Base-by-base conservation (phyloP, 2,888 invertebrate genomes). In the Erebia ligea region DNA sequence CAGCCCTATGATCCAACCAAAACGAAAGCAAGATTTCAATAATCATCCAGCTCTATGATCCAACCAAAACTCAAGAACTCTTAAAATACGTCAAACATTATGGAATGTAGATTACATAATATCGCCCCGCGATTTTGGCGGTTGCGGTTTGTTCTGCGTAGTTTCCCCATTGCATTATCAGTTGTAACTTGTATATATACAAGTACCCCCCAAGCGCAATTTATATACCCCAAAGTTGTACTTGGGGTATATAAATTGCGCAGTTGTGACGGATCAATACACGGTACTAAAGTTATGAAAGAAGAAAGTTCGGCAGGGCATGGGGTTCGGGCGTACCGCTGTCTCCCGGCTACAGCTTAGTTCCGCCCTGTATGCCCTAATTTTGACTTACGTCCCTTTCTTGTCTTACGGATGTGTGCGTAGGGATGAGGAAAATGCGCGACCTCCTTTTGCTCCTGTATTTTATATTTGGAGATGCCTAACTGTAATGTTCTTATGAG, bases 361-460 rank as follows among this genome's bases (percentile, higher is more conserved):
- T 89, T 92, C 89, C 91, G 88, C 91, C 90, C 86, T 91, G 90
- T 89, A 92, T 92, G 92, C 91, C 92, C 92, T 92, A 92, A 92
- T 92, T 92, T 89, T 90, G 90, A 87, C 85, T 67, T 87, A 84
- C 84, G 85, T 85, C 78, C 83, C 84, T 83, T 82, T 82, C 80
- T 81, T 79, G 79, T 77, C 77, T 76, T 79, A 82, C 74, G 81
- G 70, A 77, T 83, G 85, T 86, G 90, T 86, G 88, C 83, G 85
- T 85, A 78, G 80, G 79, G 78, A 78, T 75, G 75, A 78, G 80
- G 82, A 84, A 78, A 78, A 78, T 75, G 74, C 76, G 75, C 72
- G 68, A 71, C 71, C 65, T 73, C 72, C 68, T 72, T 75, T 70
- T 67, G 65, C 71, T 68, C 66, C 61, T 25, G 59, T 76, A 73